phyloP scores from a whole-genome alignment of 2,113 vertebrate species.

The Erpornis zantholeuca region DNA sequence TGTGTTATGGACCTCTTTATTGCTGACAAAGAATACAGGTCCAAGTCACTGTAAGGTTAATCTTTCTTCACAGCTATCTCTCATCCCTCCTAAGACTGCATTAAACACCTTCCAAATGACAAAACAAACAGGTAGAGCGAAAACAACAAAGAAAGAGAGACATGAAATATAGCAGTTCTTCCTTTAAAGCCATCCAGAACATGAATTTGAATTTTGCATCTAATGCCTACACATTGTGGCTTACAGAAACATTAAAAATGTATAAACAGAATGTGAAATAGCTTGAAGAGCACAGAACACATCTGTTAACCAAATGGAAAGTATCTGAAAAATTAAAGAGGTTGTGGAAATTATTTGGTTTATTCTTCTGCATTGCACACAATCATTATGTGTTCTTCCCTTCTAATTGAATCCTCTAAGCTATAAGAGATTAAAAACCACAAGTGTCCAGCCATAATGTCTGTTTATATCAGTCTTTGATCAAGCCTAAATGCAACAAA shows the following conservation, averaged over 20 bases:
- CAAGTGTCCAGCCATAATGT: neutral
- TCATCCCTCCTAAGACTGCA: neutral
- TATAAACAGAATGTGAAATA: conserved; percentile 28
- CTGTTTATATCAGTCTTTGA: conserved; percentile 43
- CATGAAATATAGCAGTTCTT: neutral
- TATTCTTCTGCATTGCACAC: neutral
- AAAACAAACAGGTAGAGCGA: neutral
- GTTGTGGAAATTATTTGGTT: conserved; percentile 21
- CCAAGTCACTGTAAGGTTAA: neutral
- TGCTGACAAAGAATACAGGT: neutral
- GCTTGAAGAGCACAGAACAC: conserved; percentile 9
- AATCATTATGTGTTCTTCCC: neutral
- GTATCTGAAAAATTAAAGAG: conserved; percentile 54
- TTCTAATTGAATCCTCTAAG: conserved; percentile 24
- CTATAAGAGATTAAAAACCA: conserved; percentile 32
- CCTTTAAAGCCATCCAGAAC: neutral
- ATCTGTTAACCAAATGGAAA: conserved; percentile 52
- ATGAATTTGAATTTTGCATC: neutral
- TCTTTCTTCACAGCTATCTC: neutral
- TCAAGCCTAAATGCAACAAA: conserved; percentile 33
- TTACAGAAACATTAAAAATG: conserved; percentile 56
- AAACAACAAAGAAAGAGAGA: neutral
- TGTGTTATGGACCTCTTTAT: neutral
- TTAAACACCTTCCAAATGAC: neutral
- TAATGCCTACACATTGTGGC: neutral